Evolutionary conservation across 2,113 vertebrate genomes (phyloP), one percentile per base, ranked within the genome.

Genomic region (Acanthisitta chloris): DNA sequence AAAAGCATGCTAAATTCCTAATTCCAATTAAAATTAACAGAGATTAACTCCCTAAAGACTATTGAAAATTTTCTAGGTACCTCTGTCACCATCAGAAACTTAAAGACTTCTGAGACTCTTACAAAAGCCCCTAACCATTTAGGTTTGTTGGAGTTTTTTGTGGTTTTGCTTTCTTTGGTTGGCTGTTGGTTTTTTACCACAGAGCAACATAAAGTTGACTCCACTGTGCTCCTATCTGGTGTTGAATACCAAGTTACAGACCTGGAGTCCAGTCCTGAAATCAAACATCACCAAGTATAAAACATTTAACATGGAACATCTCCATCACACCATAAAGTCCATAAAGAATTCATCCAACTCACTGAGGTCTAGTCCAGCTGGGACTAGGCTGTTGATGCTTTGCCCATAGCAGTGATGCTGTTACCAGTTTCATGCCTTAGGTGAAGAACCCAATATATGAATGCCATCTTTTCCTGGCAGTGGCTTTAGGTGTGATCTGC

Each of bases 11-110:
- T 88, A 86, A 54, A 83, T 78, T 84, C 58, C 76, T 92, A 88
- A 82, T 70, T 93, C 64, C 8, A 84, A 82, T 93, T 96, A 87
- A 95, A 93, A 81, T 76, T 62, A 91, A 81, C 61, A 54, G 67
- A 88, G 10, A 90, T 82, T 73, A 66, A 1, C 24, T 93, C 82
- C 66, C 76, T 54, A 65, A 85, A 72, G 33, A 72, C 26, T 36
- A 24, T 4, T 52, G 26, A 80, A 90, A 89, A 42, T 25, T 51
- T 86, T 74, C 69, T 85, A 45, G 20, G 14, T 81, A 87, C 17
- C 12, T 94, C 36, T 78, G 28, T 69, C 23, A 83, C 55, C 26
- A 77, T 86, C 46, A 88, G 58, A 33, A 94, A 76, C 40, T n/a
- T 88, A 76, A 92, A 82, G 43, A 79, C n/a, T 82, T 82, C 36